Evolutionary conservation across 2,113 vertebrate species (phyloP).

Genomic region (Hipposideros armiger): DNA sequence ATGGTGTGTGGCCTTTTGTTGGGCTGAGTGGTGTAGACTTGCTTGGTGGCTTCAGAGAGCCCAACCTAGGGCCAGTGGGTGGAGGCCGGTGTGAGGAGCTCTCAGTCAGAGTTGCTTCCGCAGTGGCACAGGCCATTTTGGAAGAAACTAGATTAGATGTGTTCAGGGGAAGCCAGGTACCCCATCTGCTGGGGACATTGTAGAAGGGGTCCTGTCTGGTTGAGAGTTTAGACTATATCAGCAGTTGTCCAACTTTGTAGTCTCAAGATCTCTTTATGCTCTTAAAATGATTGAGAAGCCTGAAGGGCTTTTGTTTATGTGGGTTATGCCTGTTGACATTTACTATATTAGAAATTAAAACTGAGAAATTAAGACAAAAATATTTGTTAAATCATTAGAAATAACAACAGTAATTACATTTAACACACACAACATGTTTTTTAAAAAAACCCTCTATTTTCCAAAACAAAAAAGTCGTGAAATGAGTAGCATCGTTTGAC

Average conservation of each 20-base stretch:
- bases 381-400: not conserved
- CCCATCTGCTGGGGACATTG: not conserved
- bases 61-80: not conserved
- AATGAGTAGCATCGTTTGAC: not conserved
- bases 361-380: not conserved
- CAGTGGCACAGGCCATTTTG: not conserved
- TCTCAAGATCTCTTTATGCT: not conserved
- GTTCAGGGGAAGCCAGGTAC: not conserved
- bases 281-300: not conserved
- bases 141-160: not conserved
- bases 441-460: not conserved
- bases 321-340: not conserved
- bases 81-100: not conserved
- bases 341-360: constrained; percentile 6
- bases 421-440: not conserved
- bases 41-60: not conserved
- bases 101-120: not conserved
- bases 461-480: not conserved
- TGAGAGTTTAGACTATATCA: not conserved
- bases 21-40: not conserved
- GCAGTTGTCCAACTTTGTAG: not conserved
- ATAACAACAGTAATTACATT: not conserved
- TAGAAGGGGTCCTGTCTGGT: not conserved
- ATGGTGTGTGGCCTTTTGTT: not conserved
- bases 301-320: not conserved